Evolutionary conservation across 2,888 invertebrate genomes (phyloP).

Genomic region (Steinernema carpocapsae): DNA sequence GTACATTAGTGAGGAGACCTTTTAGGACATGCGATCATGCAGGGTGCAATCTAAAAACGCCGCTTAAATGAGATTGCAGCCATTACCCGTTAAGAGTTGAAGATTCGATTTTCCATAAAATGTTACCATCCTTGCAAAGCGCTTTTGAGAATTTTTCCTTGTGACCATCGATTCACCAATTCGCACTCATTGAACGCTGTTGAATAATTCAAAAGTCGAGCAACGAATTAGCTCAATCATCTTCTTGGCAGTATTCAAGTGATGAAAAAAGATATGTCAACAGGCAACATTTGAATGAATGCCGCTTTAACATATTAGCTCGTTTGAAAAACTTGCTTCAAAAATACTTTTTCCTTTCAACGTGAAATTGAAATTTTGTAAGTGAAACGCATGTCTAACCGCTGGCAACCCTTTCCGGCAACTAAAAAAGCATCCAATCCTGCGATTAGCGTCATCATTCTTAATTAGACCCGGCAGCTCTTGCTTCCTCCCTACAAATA

Average conservation of each 20-base stretch:
- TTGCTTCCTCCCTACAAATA: not conserved
- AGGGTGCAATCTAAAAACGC: not conserved
- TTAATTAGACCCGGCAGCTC: not conserved
- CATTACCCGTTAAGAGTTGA: not conserved
- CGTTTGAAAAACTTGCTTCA: no score
- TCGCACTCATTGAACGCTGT: constrained; percentile 23
- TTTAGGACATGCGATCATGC: no score
- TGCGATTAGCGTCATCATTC: not conserved
- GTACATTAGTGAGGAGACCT: no score
- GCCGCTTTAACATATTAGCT: no score
- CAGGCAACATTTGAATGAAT: no score
- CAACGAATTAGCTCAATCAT: constrained; percentile 32
- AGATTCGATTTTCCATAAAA: no score
- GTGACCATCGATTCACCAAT: constrained; percentile 1
- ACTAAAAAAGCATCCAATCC: no score
- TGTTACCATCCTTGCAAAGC: not conserved
- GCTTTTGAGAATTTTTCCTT: not conserved
- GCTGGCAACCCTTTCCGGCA: no score
- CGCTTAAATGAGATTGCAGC: not conserved
- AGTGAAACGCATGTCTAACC: no score
- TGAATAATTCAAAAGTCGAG: constrained; percentile 28
- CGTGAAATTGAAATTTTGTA: no score
- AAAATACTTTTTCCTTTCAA: no score
- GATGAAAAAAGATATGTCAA: no score
- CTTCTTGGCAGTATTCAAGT: not conserved